Evolutionary conservation across 2,888 invertebrate genomes (phyloP), one percentile per base, ranked within the genome.

Genomic region (Diabrotica balteata): DNA sequence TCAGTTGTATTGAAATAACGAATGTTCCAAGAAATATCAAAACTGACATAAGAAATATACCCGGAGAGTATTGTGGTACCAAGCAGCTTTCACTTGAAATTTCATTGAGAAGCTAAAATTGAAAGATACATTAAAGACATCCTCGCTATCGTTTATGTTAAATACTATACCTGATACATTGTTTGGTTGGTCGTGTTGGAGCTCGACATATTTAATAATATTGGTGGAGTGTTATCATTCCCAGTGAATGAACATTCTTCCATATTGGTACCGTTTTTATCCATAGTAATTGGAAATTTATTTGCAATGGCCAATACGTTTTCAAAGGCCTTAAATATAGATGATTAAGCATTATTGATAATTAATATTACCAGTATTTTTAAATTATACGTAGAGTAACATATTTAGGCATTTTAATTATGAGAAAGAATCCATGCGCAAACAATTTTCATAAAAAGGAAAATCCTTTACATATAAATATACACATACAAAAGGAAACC

Each of bases 11-110:
- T 49, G 98, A 97, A 76, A 97, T 88, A 62, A 91, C 86, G 84
- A 97, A 98, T 49, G 98, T 99, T 73, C 96, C 95, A 77, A 94
- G 83, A 85, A 98, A 98, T 69, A 98, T 87, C 71, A 98, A 88
- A 75, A 96, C 89, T 63, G 97, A 98, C 93, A 98, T 95, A 73
- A 98, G 90, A 86, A 94, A 97, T 71, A 97, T 95, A 84, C 99
- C 96, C 74, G 95, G 93, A 64, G 91, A 90, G 79, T 91, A 91
- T 68, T 89, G 88, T 72, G 90, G 89, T 9, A 85, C 86, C 70
- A 86, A 84, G 81, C 97, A 97, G 65, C 92, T 93, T 22, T 85
- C 84, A 7, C 88, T 84, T 73, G 95, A 84, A 6, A 91, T 91
- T 59, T 96, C 97, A 81, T 93, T 92, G 72, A 88, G 87, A 66